Evolutionary conservation across 2,888 invertebrate genomes (phyloP).

Genomic region (Dysmachus trigonus): DNA sequence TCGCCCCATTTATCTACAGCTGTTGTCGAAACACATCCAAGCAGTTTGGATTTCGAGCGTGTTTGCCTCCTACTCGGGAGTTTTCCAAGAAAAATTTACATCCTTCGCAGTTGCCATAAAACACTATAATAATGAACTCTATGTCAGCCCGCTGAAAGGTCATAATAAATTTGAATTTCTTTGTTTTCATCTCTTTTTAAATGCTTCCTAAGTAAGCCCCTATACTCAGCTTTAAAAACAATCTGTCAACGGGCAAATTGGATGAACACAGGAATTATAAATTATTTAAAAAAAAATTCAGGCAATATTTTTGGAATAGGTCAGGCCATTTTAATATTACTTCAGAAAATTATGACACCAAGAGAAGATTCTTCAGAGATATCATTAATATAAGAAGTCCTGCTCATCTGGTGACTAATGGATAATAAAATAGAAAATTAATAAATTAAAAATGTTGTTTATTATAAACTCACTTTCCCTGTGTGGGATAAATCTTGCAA

Average conservation of each 20-base stretch:
- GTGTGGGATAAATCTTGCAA: too few relatives aligned
- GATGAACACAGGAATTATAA: too few relatives aligned
- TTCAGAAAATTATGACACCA: too few relatives aligned
- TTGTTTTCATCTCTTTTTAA: background rate
- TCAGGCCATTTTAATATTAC: too few relatives aligned
- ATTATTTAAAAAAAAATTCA: background rate
- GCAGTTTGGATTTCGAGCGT: background rate
- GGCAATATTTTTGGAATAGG: background rate
- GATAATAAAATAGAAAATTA: too few relatives aligned
- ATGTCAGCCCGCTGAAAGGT: background rate
- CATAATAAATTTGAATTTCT: background rate
- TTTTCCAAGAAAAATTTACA: background rate
- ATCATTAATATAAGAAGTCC: too few relatives aligned
- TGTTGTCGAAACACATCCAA: background rate
- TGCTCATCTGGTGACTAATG: too few relatives aligned
- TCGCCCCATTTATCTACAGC: slow-evolving; percentile 4
- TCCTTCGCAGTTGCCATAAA: background rate
- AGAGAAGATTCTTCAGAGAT: too few relatives aligned
- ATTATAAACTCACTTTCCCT: too few relatives aligned
- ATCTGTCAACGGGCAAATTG: background rate
- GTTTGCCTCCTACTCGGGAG: background rate
- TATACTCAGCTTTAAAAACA: background rate
- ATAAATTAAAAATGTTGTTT: too few relatives aligned
- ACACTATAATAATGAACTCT: background rate
- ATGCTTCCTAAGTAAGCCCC: background rate